Evolutionary conservation across 2,797 vertebrate genomes (phyloP), one percentile per base, ranked within the genome.

Genomic region (Cynopterus sphinx): DNA sequence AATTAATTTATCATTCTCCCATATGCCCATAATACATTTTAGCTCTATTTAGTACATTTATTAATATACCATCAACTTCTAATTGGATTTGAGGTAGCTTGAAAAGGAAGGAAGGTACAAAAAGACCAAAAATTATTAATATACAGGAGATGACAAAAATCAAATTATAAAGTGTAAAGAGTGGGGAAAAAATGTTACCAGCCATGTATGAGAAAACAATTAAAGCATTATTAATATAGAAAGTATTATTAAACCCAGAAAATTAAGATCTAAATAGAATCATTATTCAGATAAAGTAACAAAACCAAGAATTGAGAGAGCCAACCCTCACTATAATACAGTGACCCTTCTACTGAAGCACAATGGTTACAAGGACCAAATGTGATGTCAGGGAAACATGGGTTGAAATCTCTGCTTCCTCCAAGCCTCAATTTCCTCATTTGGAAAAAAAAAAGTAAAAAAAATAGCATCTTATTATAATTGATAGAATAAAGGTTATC

Each of bases 31-130:
- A 65, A 68, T 63, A 46, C n/a, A 39, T 78, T 95, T 81, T 83
- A 86, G 12, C 3, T 96, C 33, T 41, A 78, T 59, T 78, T 95
- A 82, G 9, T 87, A 90, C 12, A 39, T 57, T 81, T 95, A 82
- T 82, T 90, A 94, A 59, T 79, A 74, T 33, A 15, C 6, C 49
- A 39, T 21, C 19, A 95, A 90, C 6, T 87, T 95, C 43, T 75
- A 94, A 86, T 53, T 83, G 12, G 24, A 83, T 67, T 57, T 94
- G 68, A 92, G 46, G 21, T 43, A 13, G 19, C 8, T 87, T 51
- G 5, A 24, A 68, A 87, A 65, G 55, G 83, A 90, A 57, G 1
- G 0, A 75, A 74, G 12, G 33, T 74, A 90, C 6, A 49, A 71
- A 70, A 94, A 67, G 28, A 41, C 16, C 1, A 70, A 94, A 94